phyloP scores from a whole-genome alignment of 2,797 vertebrate species.

The Philypnodon macrostomus region DNA sequence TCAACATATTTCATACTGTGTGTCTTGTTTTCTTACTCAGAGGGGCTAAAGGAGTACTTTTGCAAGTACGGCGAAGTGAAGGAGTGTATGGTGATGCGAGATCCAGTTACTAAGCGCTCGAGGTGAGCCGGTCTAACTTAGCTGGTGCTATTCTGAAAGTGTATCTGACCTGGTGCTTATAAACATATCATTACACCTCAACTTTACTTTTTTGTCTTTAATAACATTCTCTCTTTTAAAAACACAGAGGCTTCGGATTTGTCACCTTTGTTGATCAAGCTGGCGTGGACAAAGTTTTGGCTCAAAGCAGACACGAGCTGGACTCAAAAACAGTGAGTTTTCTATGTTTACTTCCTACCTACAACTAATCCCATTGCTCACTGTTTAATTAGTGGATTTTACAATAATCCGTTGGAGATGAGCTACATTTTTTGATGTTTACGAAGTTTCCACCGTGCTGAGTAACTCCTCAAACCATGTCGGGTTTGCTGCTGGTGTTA shows the following conservation, averaged over 20 bases:
- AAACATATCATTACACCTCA: slow-evolving; percentile 57
- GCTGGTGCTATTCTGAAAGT: slow-evolving; percentile 58
- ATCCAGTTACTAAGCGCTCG: slow-evolving; percentile 98
- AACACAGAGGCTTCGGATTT: slow-evolving; percentile 93
- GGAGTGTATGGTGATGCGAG: slow-evolving; percentile 99
- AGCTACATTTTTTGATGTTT: slow-evolving; percentile 48
- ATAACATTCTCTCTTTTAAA: slow-evolving; percentile 22
- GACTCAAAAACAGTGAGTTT: slow-evolving; percentile 98
- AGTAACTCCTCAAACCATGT: slow-evolving; percentile 27
- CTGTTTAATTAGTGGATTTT: slow-evolving; percentile 63
- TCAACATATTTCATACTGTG: slow-evolving; percentile 2
- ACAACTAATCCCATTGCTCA: slow-evolving; percentile 56
- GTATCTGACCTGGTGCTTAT: slow-evolving; percentile 55
- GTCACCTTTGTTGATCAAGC: slow-evolving; percentile 98
- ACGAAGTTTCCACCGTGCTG: slow-evolving; percentile 24
- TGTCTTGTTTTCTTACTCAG: slow-evolving; percentile 66
- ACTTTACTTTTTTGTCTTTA: slow-evolving; percentile 50
- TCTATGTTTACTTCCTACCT: slow-evolving; percentile 62
- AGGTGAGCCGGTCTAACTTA: slow-evolving; percentile 82
- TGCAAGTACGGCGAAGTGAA: slow-evolving; percentile 99
- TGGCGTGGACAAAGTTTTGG: slow-evolving; percentile 98
- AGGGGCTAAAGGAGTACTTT: slow-evolving; percentile 98
- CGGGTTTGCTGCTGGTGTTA: slow-evolving; percentile 9
- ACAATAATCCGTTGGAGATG: slow-evolving; percentile 49
- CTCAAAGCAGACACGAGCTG: slow-evolving; percentile 93